Evolutionary conservation across 2,797 vertebrate species (phyloP), one percentile per base, ranked within the genome.

Genomic region (Arremon aurantiirostris): DNA sequence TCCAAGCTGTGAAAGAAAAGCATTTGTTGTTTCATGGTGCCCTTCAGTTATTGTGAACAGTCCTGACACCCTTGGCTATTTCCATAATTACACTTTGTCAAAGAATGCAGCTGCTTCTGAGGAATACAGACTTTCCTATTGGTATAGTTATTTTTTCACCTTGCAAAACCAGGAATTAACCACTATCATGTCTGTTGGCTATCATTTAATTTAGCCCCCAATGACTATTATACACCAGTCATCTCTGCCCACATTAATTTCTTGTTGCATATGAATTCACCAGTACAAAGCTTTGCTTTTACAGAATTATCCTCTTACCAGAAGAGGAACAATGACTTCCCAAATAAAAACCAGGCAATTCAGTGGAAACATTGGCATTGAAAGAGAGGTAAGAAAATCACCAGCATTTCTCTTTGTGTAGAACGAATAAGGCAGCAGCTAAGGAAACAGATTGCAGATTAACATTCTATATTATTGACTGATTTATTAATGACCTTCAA

Each of bases 161-260:
- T 53, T 68, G 52, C 41, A 30, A 59, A 78, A 73, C 41, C n/a
- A 71, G n/a, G 72, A 78, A 49, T 65, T 24, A 71, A 41, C 16
- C 0, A 1, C 44, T 42, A 0, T 34, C 39, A 27, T 37, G 28
- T 42, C 5, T 6, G 6, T 4, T 35, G 21, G 11, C 15, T 68
- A 3, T 42, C 7, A 41, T 19, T 77, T 57, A 75, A 83, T 76
- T 87, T 65, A 68, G 12, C 6, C 23, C 7, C 35, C 1, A 7
- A 9, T 59, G 32, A 52, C 65, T 32, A 21, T 49, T 22, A 35
- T 8, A 55, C 35, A 55, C 8, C 34, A 30, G 1, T 16, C 16
- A 13, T 78, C 34, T 70, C 32, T 49, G 52, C 49, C 46, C n/a
- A 6, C 26, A 15, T 87, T 49, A 75, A 4, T 16, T 44, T 59